phyloP scores from a whole-genome alignment of 2,113 vertebrate species.

The Cyphomyrus discorhynchus region DNA sequence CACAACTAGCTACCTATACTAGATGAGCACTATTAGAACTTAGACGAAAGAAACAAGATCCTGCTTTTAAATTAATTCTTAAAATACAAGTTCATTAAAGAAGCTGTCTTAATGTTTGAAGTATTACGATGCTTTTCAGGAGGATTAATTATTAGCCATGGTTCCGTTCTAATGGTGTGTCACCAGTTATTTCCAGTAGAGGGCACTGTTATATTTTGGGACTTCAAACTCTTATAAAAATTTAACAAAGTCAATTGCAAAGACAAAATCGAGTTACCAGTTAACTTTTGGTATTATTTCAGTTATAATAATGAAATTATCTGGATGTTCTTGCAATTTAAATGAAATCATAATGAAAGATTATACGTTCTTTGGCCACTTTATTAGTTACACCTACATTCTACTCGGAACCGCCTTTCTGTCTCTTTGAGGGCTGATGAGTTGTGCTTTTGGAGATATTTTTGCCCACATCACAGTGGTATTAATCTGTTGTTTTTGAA shows the following conservation, averaged over 20 bases:
- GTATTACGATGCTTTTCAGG: too few species aligned
- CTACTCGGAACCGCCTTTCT: background rate
- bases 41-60: background rate
- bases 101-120: background rate
- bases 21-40: background rate
- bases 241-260: background rate
- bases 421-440: background rate
- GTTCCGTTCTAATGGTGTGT: background rate
- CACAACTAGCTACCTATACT: background rate
- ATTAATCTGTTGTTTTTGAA: background rate
- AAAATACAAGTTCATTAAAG: background rate
- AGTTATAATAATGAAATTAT: background rate
- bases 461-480: background rate
- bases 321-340: background rate
- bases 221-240: background rate
- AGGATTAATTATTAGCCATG: background rate
- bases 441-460: background rate
- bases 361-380: background rate
- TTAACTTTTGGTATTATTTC: background rate
- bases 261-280: background rate
- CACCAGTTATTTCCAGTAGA: background rate
- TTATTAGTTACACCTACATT: background rate
- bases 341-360: background rate
- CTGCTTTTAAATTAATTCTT: background rate
- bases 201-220: background rate